Evolutionary conservation across 53 echinoderm and acorn worm species (phyloP).

Genomic region (Pentamera pediparva): DNA sequence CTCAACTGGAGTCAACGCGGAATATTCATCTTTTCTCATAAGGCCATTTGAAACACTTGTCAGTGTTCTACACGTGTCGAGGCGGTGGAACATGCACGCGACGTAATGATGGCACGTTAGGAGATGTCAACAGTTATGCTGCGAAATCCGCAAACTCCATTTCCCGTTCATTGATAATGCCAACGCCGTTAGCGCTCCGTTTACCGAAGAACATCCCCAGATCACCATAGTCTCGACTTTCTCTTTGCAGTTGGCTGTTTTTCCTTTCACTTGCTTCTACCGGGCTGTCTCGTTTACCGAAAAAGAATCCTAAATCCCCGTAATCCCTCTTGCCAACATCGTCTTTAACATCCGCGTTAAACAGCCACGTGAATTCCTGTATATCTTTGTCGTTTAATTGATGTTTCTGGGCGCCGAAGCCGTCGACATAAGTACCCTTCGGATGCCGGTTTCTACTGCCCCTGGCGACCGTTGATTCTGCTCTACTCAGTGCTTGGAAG

Average conservation of each 20-base stretch:
- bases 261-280: background rate
- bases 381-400: background rate
- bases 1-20: too few species aligned
- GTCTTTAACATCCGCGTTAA: constrained; percentile 1
- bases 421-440: background rate
- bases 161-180: background rate
- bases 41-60: too few species aligned
- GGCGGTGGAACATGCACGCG: too few species aligned
- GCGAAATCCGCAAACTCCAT: constrained; percentile 33
- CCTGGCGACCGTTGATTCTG: background rate
- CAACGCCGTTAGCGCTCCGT: background rate
- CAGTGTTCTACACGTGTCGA: too few species aligned
- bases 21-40: too few species aligned
- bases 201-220: constrained; percentile 30
- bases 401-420: background rate
- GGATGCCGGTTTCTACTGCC: constrained; percentile 1
- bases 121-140: background rate
- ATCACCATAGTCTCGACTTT: constrained; percentile 21
- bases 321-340: constrained; percentile 30
- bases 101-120: background rate
- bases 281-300: constrained; percentile 11
- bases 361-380: background rate
- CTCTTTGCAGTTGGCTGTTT: background rate
- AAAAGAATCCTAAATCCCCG: constrained; percentile 33
- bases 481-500: background rate